Base-by-base conservation (phyloP, 2,113 vertebrate species). In the Ictalurus furcatus region DNA sequence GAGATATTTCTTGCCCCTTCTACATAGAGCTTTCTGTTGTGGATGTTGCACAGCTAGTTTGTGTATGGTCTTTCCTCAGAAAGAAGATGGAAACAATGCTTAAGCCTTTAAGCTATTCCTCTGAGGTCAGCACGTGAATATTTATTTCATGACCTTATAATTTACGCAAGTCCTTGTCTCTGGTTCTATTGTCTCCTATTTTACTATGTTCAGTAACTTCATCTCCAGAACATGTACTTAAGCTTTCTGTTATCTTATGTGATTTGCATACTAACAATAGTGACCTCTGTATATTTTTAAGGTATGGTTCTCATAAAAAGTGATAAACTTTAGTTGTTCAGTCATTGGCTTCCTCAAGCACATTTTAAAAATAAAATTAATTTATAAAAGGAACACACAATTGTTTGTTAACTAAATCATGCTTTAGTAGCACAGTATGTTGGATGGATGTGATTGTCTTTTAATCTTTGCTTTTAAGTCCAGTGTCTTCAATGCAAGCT, bases 311-410 rank as follows among this genome's bases (percentile, higher is more conserved):
- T 74, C 48, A 67, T 37, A 54, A 52, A 52, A 52, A 52, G 76
- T 88, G 78, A 25, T 86, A 89, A 65, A 90, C 86, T 90, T 89
- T 79, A 84, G 83, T 78, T 90, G 92, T 92, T 92, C 88, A 93
- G 89, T 90, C 91, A 88, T 90, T 92, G 83, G 91, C 90, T 94
- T 94, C 93, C 91, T 94, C 91, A 92, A 92, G 90, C 86, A 89
- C 91, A 93, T 95, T 95, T 94, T 91, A 17, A 87, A 87, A 95
- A 95, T 95, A 95, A 96, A 96, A 93, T 84, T 90, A 87, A 91
- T 85, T 90, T 89, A 92, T 89, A 87, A 90, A 93, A 92, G n/a
- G 58, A 88, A 79, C 81, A 28, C 61, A 21, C 6, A 54, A 48
- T 88, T 93, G 87, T 85, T 90, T 91, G 88, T n/a, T 89, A 58